Evolutionary conservation across 2,113 vertebrate species (phyloP), one percentile per base, ranked within the genome.

Genomic region (Silurus glanis): DNA sequence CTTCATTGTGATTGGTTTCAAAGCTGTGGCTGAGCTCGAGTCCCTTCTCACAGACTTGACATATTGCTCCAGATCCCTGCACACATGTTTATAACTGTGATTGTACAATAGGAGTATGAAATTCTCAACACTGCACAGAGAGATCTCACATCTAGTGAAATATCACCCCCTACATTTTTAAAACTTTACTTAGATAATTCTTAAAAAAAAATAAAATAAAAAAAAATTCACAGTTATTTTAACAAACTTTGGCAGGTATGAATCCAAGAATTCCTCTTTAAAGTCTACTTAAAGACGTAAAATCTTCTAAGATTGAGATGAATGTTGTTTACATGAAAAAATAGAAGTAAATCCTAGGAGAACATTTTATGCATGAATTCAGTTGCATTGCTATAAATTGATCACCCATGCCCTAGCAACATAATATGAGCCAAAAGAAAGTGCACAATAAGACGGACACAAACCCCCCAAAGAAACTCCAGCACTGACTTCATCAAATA

Each of bases 21-120:
- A 90, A 58, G 92, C 82, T 13, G 86, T 82, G 6, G 92, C 86
- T 0, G 93, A 91, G 14, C 87, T 49, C 0, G 94, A 94, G 47
- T 97, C 96, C 37, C 93, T 97, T 93, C 96, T 96, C 89, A 99
- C 88, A 59, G 95, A 94, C 86, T 96, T 96, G 5, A 99, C 96
- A 21, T 96, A 98, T 71, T 92, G 92, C 91, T 99, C 98, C 91
- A 99, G 89, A 86, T 98, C 97, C 67, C 98, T 99, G 86, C 67
- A 86, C n/a, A 86, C 19, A 83, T 5, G 19, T 81, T 62, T 51
- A 74, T 49, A 49, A 10, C 9, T 23, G 49, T 25, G n/a, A 55
- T 76, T 53, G 37, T 76, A 55, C 12, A 55, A 16, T 21, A 75
- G 17, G 9, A 75, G 17, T 28, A 55, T 55, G n/a, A 56, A 78